Evolutionary conservation across 2,797 vertebrate genomes (phyloP), one percentile per base, ranked within the genome.

Genomic region (Paguma larvata): DNA sequence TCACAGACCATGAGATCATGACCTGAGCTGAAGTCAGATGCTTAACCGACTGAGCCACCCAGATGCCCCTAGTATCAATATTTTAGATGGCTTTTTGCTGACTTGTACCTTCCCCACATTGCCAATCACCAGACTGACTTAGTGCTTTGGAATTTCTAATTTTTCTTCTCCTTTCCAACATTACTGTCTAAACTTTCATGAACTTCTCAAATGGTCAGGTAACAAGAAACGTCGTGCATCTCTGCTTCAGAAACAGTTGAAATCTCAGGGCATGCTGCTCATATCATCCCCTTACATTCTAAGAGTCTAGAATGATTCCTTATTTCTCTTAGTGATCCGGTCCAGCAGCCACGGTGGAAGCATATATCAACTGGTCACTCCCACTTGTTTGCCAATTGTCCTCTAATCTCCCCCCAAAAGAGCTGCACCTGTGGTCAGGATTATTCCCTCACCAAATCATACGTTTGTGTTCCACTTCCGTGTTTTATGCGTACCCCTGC

Each of bases 341-440:
- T 89, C 27, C 16, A 21, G 77, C 12, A 73, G 23, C 32, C 41
- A 48, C 25, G 7, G 16, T 32, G 5, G 38, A 82, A 44, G 7
- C 30, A 25, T 0, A 3, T 1, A 23, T 53, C 16, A 59, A 68
- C 11, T 75, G 84, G 25, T 11, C 5, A 5, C 7, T 27, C 21
- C 83, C 12, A 7, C 23, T 89, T 13, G 5, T 88, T 79, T 44
- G 32, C 23, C 5, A 8, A n/a, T 23, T 13, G 18, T 44, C 48
- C 41, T 19, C 3, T 15, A 21, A 0, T 2, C 16, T 6, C 14
- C 0, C 2, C 3, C 9, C 2, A 8, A 41, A 72, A 48, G n/a
- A 72, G 21, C 13, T 27, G 7, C 3, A 10, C 3, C 10, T 48
- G 12, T 6, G 34, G 4, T 56, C 27, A 30, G 5, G 7, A 38